A percentile compares a stretch with the other conserved stretches of the same genome.
These are phyloP conservation scores for Actinostola sp. DNA, from an alignment of 92 coral and sea anemone species.

Conservation along the genomic window DNA sequence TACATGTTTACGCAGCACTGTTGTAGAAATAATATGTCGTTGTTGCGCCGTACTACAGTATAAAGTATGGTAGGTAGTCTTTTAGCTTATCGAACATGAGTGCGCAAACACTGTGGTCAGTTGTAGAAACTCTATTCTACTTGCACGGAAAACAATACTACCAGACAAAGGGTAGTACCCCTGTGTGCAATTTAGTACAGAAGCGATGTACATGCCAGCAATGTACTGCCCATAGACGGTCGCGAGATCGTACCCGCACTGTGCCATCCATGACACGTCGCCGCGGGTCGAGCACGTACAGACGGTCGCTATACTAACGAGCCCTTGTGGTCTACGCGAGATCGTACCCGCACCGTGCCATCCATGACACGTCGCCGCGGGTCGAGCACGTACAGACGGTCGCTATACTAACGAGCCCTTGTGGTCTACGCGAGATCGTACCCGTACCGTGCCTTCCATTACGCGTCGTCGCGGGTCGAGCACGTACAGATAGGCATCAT, in stretches of 20 bases:
- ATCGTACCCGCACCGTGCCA: conserved; percentile 26
- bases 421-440: conserved; percentile 49
- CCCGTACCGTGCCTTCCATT: conserved; percentile 35
- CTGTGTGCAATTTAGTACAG: too few species aligned
- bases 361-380: conserved; percentile 58
- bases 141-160: too few species aligned
- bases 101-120: too few species aligned
- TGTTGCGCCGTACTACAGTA: too few species aligned
- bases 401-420: conserved; percentile 63
- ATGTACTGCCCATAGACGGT: too few species aligned
- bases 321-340: conserved; percentile 57
- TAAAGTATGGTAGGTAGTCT: too few species aligned
- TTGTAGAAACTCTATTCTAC: too few species aligned
- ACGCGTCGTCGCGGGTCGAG: conserved; percentile 68
- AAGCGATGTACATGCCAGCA: too few species aligned
- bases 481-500: conserved; percentile 75
- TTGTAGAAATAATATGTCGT: too few species aligned
- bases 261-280: conserved; percentile 37
- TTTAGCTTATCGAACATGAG: too few species aligned
- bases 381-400: conserved; percentile 62
- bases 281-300: conserved; percentile 71
- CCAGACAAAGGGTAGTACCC: too few species aligned
- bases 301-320: conserved; percentile 57
- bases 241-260: conserved; percentile 26
- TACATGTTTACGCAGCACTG: not conserved